Evolutionary conservation across 2,797 vertebrate genomes (phyloP), one percentile per base, ranked within the genome.

Genomic region (Cuniculus paca): DNA sequence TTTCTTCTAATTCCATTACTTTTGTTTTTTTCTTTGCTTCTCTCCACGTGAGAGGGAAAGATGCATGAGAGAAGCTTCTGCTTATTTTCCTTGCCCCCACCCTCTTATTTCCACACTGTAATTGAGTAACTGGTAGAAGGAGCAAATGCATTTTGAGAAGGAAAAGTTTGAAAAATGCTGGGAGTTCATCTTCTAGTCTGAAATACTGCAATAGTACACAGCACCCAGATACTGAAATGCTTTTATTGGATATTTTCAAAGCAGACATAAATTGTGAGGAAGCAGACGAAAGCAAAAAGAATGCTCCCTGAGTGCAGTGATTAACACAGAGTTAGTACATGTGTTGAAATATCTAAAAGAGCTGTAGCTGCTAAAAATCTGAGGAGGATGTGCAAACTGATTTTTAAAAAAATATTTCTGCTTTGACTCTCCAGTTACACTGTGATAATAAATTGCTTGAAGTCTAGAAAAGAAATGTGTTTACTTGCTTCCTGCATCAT

Each of bases 1-100:
- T 58, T 70, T 94, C 52, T 87, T 24, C 48, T 90, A 88, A 91
- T 82, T 94, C 70, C 60, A 24, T 96, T 50, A 19, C 3, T 89
- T 54, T 72, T 72, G 2, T n/a, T 39, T 83, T 65, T 39, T 88
- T 79, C 31, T 54, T 68, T 34, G 16, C 24, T 56, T 54, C 4
- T 72, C 39, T 72, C 12, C 13, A 16, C 19, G 16, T 2, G 22
- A 74, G n/a, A 39, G 19, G 19, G 0, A 50, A 78, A 60, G 42
- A 36, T 61, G 45, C 13, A 5, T 4, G 19, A 90, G 61, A 82
- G 20, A 80, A 65, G 14, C 72, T 61, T 60, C 63, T 83, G 26
- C 82, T 91, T 81, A 28, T 81, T 89, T 90, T 26, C 28, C 26
- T 58, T n/a, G n/a, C n/a, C n/a, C n/a, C n/a, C 20, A 52, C 2